phyloP scores from a whole-genome alignment of 2,888 invertebrate genomes.

The Azorinus chamasolen region DNA sequence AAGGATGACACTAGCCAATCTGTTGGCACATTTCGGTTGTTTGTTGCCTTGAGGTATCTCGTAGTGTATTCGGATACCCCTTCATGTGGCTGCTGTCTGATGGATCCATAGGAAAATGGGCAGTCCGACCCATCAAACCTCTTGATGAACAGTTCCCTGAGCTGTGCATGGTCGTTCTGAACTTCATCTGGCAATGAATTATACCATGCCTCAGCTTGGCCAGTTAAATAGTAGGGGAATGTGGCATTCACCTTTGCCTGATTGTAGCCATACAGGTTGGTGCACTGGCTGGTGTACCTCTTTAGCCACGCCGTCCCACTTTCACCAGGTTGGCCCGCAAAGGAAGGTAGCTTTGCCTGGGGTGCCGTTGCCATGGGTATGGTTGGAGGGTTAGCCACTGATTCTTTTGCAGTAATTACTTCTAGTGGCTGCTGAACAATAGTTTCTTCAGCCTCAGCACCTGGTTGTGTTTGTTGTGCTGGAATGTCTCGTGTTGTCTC shows the following conservation, averaged over 20 bases:
- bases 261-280: slow-evolving; percentile 2
- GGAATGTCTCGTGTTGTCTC: too few species aligned
- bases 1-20: slow-evolving; percentile 9
- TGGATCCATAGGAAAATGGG: background rate
- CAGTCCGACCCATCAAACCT: slow-evolving; percentile 33
- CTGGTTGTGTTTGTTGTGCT: too few species aligned
- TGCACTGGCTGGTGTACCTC: slow-evolving; percentile 4
- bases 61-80: slow-evolving; percentile 18
- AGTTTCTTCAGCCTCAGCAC: too few species aligned
- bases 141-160: background rate
- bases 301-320: slow-evolving; percentile 2
- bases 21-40: slow-evolving; percentile 9
- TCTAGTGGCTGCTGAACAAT: too few species aligned
- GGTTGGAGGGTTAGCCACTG: too few species aligned
- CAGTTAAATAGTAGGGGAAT: slow-evolving; percentile 21
- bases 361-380: background rate
- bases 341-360: background rate
- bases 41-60: background rate
- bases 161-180: background rate
- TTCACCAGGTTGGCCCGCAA: slow-evolving; percentile 8
- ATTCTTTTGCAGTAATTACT: too few species aligned
- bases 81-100: slow-evolving; percentile 15
- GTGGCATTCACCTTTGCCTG: slow-evolving; percentile 9
- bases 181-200: background rate
- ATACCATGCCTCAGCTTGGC: slow-evolving; percentile 20